Base-by-base conservation (phyloP, 2,888 invertebrate genomes). In the Mimachlamys varia region DNA sequence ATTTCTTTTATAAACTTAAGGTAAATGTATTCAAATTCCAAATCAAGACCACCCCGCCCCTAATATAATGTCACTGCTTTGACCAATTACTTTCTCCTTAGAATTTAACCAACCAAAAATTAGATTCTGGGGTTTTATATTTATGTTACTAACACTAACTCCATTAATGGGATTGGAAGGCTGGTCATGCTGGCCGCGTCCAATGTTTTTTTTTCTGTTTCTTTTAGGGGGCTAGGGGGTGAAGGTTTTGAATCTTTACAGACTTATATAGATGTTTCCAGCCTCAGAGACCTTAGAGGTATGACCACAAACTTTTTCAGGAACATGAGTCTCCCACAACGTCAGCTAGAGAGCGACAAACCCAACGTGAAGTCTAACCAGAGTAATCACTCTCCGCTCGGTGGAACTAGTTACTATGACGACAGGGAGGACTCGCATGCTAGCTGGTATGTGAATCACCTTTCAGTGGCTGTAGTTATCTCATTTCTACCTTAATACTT, bases 401-500 rank as follows among this genome's bases (percentile, higher is more conserved):
- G 95, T 92, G 96, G 96, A 22, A 95, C 95, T 50, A 95, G 95
- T 88, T 95, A 95, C 92, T 95, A 95, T 92, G 96, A 96, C 89
- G 96, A 96, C 53, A 94, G 95, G 88, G 96, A 96, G 89, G 96
- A 96, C 89, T 96, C 96, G 15, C 95, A 95, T 93, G 94, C 94
- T n/a, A 95, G 95, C 95, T 95, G 87, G 49, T 62, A n/a, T 62
- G 58, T 5, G 17, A 22, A 76, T 76, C 27, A 27, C 15, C 33
- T 76, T 33, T 15, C 4, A 33, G 76, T 33, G 19, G 33, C 33
- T 76, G 27, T 53, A 13, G n/a, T n/a, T n/a, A 33, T 19, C 7
- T 5, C 0, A 76, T 76, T 76, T 76, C 12, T 5, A 22, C 7
- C 33, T 76, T 27, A 33, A 76, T 0, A 76, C 22, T 58, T 19